phyloP scores from a whole-genome alignment of 2,113 vertebrate genomes.

The Anser brachyrhynchus region DNA sequence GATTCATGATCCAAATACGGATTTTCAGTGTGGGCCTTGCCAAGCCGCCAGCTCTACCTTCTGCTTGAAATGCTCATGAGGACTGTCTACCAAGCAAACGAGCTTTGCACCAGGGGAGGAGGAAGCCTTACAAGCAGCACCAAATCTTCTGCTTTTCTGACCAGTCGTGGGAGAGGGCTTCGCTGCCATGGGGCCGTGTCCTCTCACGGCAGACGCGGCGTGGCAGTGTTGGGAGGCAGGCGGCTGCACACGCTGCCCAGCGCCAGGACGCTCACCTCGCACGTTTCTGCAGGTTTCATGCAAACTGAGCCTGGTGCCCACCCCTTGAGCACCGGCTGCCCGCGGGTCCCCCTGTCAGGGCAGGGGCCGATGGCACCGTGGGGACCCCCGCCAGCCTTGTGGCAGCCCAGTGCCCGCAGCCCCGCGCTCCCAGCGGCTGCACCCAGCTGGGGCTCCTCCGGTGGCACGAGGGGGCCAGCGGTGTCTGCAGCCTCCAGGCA shows the following conservation, averaged over 20 bases:
- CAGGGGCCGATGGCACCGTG: too few relatives aligned
- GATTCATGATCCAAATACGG: constrained; percentile 35
- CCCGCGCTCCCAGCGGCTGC: too few relatives aligned
- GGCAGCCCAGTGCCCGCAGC: too few relatives aligned
- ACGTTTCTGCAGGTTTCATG: accelerated
- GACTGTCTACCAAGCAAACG: not conserved
- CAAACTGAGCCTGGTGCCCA: too few relatives aligned
- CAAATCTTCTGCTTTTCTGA: not conserved
- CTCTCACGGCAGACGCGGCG: not conserved
- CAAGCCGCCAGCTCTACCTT: constrained; percentile 40
- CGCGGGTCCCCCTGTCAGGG: too few relatives aligned
- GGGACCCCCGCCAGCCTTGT: too few relatives aligned
- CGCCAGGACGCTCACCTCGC: not conserved
- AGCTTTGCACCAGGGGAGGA: not conserved
- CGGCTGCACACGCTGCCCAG: accelerated
- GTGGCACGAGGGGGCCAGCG: too few relatives aligned
- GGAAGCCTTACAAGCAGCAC: not conserved
- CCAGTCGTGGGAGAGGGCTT: not conserved
- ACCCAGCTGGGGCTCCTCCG: too few relatives aligned
- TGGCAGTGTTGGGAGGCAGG: accelerated
- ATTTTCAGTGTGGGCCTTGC: not conserved
- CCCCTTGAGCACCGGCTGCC: too few relatives aligned
- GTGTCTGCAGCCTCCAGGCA: not conserved
- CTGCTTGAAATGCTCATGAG: not conserved
- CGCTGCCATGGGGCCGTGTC: not conserved